These are phyloP conservation scores for Neoniphon sammara DNA, from an alignment of 2,797 vertebrate species.

Conservation along the genomic window DNA sequence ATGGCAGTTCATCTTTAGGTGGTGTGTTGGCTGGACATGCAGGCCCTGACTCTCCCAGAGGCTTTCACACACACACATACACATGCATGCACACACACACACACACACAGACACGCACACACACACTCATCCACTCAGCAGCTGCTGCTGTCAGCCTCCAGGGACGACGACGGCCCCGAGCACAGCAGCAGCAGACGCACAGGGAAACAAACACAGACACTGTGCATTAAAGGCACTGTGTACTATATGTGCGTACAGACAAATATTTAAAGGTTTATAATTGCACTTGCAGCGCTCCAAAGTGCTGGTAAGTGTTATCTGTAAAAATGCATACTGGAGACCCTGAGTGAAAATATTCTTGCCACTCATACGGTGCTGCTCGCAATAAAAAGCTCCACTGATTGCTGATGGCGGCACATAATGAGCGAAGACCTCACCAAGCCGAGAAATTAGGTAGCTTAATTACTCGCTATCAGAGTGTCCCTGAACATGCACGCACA, in stretches of 20 bases:
- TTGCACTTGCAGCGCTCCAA: background rate
- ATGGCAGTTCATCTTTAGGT: conserved; percentile 62
- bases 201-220: conserved; percentile 46
- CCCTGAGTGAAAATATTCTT: conserved; percentile 60
- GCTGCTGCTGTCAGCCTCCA: conserved; percentile 67
- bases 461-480: conserved; percentile 62
- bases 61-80: conserved; percentile 49
- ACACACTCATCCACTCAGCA: conserved; percentile 68
- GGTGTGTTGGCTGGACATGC: conserved; percentile 73
- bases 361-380: conserved; percentile 41
- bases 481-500: too few species aligned
- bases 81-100: conserved; percentile 35
- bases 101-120: background rate
- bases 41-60: conserved; percentile 62
- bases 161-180: conserved; percentile 61
- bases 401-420: conserved; percentile 72
- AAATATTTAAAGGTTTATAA: background rate
- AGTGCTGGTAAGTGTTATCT: conserved; percentile 27
- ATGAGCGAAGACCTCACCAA: conserved; percentile 76
- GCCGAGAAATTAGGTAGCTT: conserved; percentile 70
- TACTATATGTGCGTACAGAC: conserved; percentile 22
- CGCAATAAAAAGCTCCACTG: conserved; percentile 69
- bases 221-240: conserved; percentile 36
- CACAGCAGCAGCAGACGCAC: conserved; percentile 67
- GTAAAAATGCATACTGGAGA: conserved; percentile 20